Conservation (phyloP, 2,113 vertebrate genomes). For the Marmota monax region DNA sequence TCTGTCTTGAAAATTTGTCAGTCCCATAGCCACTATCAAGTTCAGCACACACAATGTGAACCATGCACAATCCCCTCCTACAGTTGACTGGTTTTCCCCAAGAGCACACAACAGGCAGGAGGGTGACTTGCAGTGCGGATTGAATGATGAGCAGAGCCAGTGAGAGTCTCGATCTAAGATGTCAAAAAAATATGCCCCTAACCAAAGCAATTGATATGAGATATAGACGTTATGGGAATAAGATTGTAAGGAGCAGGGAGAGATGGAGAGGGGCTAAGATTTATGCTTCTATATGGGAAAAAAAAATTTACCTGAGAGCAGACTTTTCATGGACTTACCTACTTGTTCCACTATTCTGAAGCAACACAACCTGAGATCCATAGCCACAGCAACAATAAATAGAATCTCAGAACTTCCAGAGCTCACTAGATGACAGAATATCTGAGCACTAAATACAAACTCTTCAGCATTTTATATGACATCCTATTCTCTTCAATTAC, state of each 20-base stretch:
- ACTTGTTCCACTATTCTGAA: background rate
- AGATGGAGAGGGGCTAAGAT: rapidly evolving
- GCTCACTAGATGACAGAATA: background rate
- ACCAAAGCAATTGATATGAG: background rate
- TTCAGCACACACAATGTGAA: background rate
- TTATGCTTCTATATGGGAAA: background rate
- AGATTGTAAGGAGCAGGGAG: background rate
- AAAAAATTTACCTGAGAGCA: background rate
- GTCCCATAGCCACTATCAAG: background rate
- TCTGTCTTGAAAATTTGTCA: background rate
- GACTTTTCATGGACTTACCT: background rate
- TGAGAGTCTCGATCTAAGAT: background rate
- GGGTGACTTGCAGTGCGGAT: background rate
- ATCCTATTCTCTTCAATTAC: background rate
- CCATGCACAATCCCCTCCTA: too few species aligned
- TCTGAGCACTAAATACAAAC: background rate
- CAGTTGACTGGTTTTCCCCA: background rate
- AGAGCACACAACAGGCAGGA: background rate
- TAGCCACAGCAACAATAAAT: too few species aligned
- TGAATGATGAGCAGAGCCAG: background rate
- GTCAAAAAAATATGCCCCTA: background rate
- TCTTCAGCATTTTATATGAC: background rate
- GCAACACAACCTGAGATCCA: background rate
- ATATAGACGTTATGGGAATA: background rate
- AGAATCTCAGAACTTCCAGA: background rate